Conservation (phyloP, 2,797 vertebrate species). For the Luscinia luscinia region DNA sequence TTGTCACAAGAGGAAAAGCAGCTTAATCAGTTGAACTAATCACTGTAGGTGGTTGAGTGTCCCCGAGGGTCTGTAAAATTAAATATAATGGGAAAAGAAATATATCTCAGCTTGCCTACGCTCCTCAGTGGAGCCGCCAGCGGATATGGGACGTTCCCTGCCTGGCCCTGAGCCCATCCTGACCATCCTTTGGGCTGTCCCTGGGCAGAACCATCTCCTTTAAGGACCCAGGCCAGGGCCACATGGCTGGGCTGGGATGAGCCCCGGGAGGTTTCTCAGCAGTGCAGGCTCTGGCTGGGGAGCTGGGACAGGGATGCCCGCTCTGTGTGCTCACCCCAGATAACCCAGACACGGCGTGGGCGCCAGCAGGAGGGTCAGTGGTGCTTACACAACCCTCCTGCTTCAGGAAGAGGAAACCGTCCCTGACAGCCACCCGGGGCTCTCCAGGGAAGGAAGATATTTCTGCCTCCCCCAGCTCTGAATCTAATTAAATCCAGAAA, state of each 20-base stretch:
- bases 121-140: neutral
- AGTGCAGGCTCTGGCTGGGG: rapidly evolving
- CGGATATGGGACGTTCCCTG: neutral
- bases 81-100: conserved; percentile 53
- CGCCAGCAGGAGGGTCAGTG: neutral
- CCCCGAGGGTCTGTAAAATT: conserved; percentile 60
- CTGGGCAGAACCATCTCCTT: neutral
- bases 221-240: neutral
- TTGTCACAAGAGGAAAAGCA: conserved; percentile 66
- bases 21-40: conserved; percentile 59
- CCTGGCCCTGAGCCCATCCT: neutral
- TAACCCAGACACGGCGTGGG: neutral
- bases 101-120: neutral
- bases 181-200: neutral
- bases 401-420: conserved; percentile 30
- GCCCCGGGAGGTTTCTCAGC: neutral
- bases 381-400: conserved; percentile 19
- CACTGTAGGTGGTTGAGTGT: conserved; percentile 61
- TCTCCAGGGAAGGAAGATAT: conserved; percentile 6
- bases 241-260: neutral
- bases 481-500: conserved; percentile 58
- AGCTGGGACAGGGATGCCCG: neutral
- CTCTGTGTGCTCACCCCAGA: neutral
- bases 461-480: conserved; percentile 24
- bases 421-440: neutral